Conservation (phyloP, 2,888 invertebrate species). For the Argyresthia albistria region DNA sequence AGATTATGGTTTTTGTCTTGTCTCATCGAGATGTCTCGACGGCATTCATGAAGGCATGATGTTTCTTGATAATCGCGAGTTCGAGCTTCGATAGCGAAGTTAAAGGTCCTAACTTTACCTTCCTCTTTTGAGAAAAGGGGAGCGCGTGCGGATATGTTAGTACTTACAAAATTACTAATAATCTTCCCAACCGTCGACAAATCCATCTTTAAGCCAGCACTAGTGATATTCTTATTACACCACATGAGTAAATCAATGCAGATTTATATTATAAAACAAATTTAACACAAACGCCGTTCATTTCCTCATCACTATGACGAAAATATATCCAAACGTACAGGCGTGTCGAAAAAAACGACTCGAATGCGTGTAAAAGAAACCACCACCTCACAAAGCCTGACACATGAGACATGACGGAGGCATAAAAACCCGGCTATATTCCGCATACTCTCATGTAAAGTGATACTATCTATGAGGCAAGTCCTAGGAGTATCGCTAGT, state of each 20-base stretch:
- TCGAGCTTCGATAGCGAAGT: too few species aligned
- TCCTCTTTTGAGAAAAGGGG: too few species aligned
- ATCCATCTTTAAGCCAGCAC: conserved; percentile 36
- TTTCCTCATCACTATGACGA: not conserved
- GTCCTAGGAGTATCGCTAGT: too few species aligned
- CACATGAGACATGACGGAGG: not conserved
- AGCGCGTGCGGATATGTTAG: not conserved
- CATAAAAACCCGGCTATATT: conserved; percentile 20
- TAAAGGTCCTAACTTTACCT: too few species aligned
- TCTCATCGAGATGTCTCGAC: too few species aligned
- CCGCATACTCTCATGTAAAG: conserved; percentile 45
- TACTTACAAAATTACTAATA: conserved; percentile 60
- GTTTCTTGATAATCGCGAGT: too few species aligned
- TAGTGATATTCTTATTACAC: conserved; percentile 1
- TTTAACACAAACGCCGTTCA: not conserved
- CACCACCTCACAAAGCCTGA: conserved; percentile 23
- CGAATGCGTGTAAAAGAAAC: conserved; percentile 46
- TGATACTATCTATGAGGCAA: conserved; percentile 27
- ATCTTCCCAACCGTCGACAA: conserved; percentile 47
- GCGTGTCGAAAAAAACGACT: conserved; percentile 4
- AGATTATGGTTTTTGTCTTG: too few species aligned
- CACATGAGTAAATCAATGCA: not conserved
- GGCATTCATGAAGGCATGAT: too few species aligned
- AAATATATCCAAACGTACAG: not conserved
- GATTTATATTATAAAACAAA: not conserved